Conservation (phyloP, 2,797 vertebrate genomes). For the Sebastes umbrosus region DNA sequence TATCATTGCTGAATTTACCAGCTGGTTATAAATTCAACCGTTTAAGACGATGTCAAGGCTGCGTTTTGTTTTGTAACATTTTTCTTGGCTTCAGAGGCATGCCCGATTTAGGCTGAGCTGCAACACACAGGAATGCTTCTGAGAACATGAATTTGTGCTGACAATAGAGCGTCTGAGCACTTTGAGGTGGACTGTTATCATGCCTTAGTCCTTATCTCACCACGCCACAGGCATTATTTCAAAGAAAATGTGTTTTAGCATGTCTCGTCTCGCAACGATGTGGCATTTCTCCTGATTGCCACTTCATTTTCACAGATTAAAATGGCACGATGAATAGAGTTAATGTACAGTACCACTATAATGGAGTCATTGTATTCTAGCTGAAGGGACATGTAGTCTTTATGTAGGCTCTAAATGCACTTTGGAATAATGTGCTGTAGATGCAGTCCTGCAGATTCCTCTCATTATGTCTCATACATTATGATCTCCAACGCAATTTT, state of each 20-base stretch:
- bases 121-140: constrained; percentile 35
- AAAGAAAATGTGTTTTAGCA: constrained; percentile 56
- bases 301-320: constrained; percentile 39
- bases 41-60: constrained; percentile 49
- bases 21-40: constrained; percentile 46
- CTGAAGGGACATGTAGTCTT: neutral
- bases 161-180: constrained; percentile 35
- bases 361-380: neutral
- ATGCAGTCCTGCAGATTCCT: neutral
- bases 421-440: neutral
- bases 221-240: constrained; percentile 44
- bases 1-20: constrained; percentile 53
- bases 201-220: constrained; percentile 60
- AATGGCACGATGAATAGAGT: constrained; percentile 15
- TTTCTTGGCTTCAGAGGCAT: constrained; percentile 40
- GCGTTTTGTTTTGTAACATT: constrained; percentile 32
- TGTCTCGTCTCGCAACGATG: constrained; percentile 36
- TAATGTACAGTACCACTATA: neutral
- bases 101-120: constrained; percentile 33
- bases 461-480: neutral
- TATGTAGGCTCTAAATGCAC: neutral
- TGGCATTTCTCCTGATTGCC: constrained; percentile 21
- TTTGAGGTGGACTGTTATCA: constrained; percentile 60
- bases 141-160: constrained; percentile 51
- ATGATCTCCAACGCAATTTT: neutral